Conservation (phyloP, 2,888 invertebrate genomes). For the Lepidocyrtinus sp. region DNA sequence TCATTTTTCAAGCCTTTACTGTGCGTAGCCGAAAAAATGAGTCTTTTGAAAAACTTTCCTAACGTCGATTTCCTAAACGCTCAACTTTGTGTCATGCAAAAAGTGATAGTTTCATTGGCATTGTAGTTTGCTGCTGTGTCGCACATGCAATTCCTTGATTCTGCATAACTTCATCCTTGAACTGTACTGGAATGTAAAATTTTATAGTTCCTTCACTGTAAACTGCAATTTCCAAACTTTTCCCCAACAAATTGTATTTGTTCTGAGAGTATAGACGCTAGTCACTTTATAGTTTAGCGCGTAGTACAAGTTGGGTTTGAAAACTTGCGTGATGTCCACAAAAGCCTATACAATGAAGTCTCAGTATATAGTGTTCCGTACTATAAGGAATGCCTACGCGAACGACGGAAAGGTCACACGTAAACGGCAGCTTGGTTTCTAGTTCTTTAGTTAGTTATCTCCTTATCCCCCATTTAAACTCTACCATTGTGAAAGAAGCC, state of each 20-base stretch:
- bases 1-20: constrained; percentile 25
- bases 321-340: neutral
- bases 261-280: too few species aligned
- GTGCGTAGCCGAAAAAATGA: neutral
- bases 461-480: neutral
- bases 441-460: constrained; percentile 2
- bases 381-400: neutral
- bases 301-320: too few species aligned
- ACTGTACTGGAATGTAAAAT: neutral
- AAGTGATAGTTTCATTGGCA: too few species aligned
- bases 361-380: neutral
- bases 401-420: constrained; percentile 10
- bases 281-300: too few species aligned
- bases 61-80: too few species aligned
- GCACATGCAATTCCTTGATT: neutral
- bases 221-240: neutral
- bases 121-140: neutral
- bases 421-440: neutral
- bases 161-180: neutral
- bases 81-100: too few species aligned
- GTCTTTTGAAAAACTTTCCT: too few species aligned
- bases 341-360: constrained; percentile 1
- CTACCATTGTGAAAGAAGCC: neutral
- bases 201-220: constrained; percentile 1
- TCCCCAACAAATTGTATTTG: constrained; percentile 1